Evolutionary conservation across 1,140 invertebrate genomes (phyloP).

Genomic region (Gonatopus flavifemur): DNA sequence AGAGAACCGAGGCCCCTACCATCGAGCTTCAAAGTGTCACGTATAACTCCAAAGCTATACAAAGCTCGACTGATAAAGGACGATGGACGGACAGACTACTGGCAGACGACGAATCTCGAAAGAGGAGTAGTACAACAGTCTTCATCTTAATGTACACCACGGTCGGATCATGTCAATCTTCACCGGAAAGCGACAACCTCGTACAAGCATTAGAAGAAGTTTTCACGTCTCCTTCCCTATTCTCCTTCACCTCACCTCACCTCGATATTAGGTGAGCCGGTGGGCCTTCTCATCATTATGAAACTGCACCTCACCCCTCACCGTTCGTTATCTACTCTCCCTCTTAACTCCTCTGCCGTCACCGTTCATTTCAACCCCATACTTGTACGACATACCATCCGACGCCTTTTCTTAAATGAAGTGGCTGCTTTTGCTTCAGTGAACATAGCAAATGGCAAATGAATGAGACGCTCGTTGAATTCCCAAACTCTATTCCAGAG

Average conservation of each 20-base stretch:
- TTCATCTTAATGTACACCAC: too few relatives aligned
- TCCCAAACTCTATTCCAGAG: too few relatives aligned
- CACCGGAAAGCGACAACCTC: constrained; percentile 26
- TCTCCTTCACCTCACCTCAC: constrained; percentile 16
- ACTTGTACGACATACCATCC: constrained; percentile 20
- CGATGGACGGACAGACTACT: constrained; percentile 39
- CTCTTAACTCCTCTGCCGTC: not conserved
- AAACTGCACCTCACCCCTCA: not conserved
- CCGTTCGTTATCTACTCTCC: not conserved
- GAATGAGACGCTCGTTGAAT: too few relatives aligned
- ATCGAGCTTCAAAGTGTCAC: constrained; percentile 18
- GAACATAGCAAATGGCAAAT: too few relatives aligned
- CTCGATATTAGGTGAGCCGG: not conserved
- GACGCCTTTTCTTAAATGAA: constrained; percentile 36
- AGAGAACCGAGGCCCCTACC: too few relatives aligned
- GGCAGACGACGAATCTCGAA: too few relatives aligned
- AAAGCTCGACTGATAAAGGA: constrained; percentile 42
- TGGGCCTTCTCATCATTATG: not conserved
- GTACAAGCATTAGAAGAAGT: constrained; percentile 10
- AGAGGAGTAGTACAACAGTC: too few relatives aligned
- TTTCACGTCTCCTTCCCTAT: constrained; percentile 19
- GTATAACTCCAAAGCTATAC: too few relatives aligned
- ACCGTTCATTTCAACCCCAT: constrained; percentile 33
- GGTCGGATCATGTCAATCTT: constrained; percentile 40
- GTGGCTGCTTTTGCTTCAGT: too few relatives aligned